Evolutionary conservation across 1,140 invertebrate species (phyloP).

Genomic region (Scaptomyza pallida): DNA sequence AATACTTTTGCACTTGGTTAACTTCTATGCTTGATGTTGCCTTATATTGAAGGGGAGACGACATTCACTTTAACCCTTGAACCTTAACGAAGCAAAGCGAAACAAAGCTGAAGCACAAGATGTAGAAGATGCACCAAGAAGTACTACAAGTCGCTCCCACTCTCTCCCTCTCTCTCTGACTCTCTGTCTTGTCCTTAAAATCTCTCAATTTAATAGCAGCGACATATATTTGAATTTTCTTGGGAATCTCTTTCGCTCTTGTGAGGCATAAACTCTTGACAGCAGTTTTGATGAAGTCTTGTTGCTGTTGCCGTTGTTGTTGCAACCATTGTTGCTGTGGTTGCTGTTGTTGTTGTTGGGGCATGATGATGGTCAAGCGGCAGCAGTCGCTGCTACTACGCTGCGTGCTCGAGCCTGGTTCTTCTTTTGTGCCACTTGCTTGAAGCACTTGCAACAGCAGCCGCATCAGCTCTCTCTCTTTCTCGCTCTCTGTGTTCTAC

Average conservation of each 20-base stretch:
- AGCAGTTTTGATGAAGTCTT: constrained; percentile 34
- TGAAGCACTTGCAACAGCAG: background rate
- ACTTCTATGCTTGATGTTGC: background rate
- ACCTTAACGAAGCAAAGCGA: constrained; percentile 31
- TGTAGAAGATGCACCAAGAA: background rate
- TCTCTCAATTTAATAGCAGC: constrained; percentile 9
- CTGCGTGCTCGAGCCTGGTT: constrained; percentile 26
- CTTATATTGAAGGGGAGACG: background rate
- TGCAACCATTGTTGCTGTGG: constrained; percentile 7
- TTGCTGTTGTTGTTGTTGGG: background rate
- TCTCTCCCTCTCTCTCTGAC: background rate
- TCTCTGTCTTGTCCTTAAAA: background rate
- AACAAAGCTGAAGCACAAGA: background rate
- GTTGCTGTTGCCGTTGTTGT: constrained; percentile 8
- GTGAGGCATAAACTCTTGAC: constrained; percentile 31
- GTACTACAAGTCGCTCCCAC: constrained; percentile 28
- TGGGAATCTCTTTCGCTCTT: constrained; percentile 14
- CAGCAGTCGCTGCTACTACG: constrained; percentile 2
- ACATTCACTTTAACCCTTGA: constrained; percentile 44
- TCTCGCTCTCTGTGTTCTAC: background rate
- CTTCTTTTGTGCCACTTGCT: constrained; percentile 46
- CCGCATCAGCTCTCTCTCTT: no score
- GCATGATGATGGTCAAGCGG: constrained; percentile 39
- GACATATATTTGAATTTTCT: constrained; percentile 47
- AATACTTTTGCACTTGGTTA: background rate